Evolutionary conservation across 2,888 invertebrate species (phyloP), one percentile per base, ranked within the genome.

Genomic region (Stenotaenia linearis): DNA sequence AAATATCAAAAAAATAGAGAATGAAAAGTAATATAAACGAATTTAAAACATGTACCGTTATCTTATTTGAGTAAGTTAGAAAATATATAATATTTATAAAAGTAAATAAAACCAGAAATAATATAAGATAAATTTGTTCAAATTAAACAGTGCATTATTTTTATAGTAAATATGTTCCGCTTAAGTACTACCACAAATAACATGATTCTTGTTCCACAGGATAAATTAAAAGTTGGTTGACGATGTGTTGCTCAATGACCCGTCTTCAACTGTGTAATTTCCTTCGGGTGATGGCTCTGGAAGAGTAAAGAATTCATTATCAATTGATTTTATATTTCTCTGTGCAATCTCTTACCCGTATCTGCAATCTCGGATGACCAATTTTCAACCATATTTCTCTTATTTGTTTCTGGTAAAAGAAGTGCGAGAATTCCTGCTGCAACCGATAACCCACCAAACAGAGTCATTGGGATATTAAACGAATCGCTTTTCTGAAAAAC

Each of bases 331-430:
- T n/a, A n/a, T n/a, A n/a, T n/a, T n/a, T n/a, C n/a, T n/a, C n/a
- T 6, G 35, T 15, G 15, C 18, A 18, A 23, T 9, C 1, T 23
- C 2, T 56, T 56, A 56, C 56, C 56, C 5, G 23, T 18, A 6
- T 23, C 56, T n/a, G 56, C 18, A 21, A 56, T 21, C 21, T 56
- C 56, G 0, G 56, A 4, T 18, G 75, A 25, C 75, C 75, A 75
- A 12, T 75, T 93, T 83, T 94, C 93, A 0, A 94, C 93, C 28
- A 95, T 86, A 82, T 90, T 90, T 82, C 90, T 91, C 80, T 92
- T 91, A 80, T 91, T 89, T 0, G 95, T 95, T 86, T 95, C 95
- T 0, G 95, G 95, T 80, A 95, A 85, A 50, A 92, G 85, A 0
- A 91, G 84, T 81, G 92, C 91, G 1, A 93, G 88, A 0, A 89